A percentile compares a stretch with the other conserved stretches of the same genome.
Evolutionary conservation across 2,888 invertebrate genomes (phyloP).

Genomic region (Alentia gelatinosa): DNA sequence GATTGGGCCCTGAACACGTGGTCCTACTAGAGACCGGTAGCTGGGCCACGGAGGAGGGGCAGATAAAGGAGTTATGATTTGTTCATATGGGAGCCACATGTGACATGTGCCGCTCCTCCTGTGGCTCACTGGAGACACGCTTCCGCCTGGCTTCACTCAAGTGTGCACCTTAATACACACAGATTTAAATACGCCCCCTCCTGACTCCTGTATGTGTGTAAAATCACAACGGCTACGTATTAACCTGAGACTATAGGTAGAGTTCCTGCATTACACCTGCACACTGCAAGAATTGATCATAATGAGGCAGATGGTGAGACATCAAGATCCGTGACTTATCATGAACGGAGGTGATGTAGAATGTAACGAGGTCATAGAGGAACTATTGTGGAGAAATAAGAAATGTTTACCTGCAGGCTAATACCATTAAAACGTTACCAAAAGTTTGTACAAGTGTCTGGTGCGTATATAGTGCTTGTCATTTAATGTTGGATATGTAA

Average conservation of each 20-base stretch:
- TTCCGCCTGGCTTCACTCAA: background rate
- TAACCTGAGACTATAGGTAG: background rate
- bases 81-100: constrained; percentile 8
- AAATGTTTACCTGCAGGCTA: no score
- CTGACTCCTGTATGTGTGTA: no score
- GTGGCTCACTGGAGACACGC: background rate
- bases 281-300: background rate
- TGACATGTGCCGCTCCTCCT: background rate
- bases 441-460: no score
- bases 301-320: background rate
- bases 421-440: no score
- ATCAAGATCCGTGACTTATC: no score
- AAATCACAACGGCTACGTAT: no score
- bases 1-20: background rate
- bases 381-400: no score
- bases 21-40: background rate
- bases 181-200: background rate
- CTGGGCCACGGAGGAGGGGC: background rate
- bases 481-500: no score
- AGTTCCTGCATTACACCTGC: background rate
- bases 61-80: constrained; percentile 16
- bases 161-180: background rate
- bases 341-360: no score
- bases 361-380: no score
- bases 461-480: no score